Evolutionary conservation across 2,797 vertebrate species (phyloP).

Genomic region (Apodemus agrarius): DNA sequence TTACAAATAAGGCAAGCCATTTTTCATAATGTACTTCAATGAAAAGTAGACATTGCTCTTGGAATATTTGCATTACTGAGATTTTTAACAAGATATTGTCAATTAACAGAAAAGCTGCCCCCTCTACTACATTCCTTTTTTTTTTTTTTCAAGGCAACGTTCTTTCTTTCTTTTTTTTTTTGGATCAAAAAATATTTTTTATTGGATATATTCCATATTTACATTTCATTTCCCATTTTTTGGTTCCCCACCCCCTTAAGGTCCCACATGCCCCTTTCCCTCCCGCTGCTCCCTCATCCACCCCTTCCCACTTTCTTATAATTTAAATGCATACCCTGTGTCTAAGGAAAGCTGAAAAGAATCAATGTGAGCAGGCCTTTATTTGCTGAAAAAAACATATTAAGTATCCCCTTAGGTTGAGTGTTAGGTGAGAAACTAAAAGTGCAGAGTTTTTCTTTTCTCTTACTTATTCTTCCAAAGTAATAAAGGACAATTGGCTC

Average conservation of each 20-base stretch:
- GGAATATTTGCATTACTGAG: constrained; percentile 49
- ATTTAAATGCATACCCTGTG: constrained; percentile 9
- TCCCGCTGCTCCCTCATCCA: no score
- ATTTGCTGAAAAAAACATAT: constrained; percentile 19
- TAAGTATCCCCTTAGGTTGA: constrained; percentile 5
- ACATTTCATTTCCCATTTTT: no score
- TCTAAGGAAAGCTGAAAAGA: not conserved
- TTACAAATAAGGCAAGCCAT: constrained; percentile 45
- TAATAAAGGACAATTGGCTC: not conserved
- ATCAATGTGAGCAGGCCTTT: constrained; percentile 25
- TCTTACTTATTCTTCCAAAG: not conserved
- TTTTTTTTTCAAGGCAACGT: no score
- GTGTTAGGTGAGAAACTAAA: constrained; percentile 42
- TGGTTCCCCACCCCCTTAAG: no score
- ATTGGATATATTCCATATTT: no score
- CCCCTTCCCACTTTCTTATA: no score
- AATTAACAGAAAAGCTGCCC: constrained; percentile 34
- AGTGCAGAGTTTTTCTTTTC: not conserved
- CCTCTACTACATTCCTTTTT: constrained; percentile 16
- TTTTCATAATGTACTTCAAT: constrained; percentile 49
- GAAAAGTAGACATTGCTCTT: constrained; percentile 38
- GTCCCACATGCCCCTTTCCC: no score
- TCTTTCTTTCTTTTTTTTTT: no score
- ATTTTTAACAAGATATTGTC: constrained; percentile 51
- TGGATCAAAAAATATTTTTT: no score